Evolutionary conservation across 1,140 invertebrate genomes (phyloP), one percentile per base, ranked within the genome.

Genomic region (Phthorimaea operculella): DNA sequence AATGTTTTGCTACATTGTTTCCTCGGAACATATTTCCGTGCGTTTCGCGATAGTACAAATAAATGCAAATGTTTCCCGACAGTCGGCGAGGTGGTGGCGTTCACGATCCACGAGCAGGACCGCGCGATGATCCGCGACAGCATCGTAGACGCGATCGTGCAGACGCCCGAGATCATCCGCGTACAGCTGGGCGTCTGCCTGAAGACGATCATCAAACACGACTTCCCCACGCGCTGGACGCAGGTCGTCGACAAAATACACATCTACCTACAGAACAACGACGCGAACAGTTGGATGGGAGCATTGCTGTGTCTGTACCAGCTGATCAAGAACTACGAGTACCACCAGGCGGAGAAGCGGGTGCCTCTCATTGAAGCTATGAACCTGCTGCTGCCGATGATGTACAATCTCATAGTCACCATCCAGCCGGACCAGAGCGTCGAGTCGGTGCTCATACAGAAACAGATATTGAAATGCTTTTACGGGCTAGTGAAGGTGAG

Each of bases 391-490:
- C 86, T 99, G 55, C 98, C 98, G 8, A 90, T 97, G 86, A 91
- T 98, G 59, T 95, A 98, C 73, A 91, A 96, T 75, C 86, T 98
- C 28, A 92, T 96, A 76, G 80, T 92, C 28, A 89, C 92, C 62
- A 87, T 99, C 15, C 83, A 98, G 57, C 88, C 90, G 50, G 96
- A 99, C 83, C 88, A 90, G 49, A 94, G 95, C 9, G 93, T 96
- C 72, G 90, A 93, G 62, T 94, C 96, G 48, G 92, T 96, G 48
- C 86, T 96, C 33, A 87, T 99, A 36, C 97, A 99, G 77, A 99
- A 99, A 85, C 93, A 96, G 85, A 95, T 99, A 72, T 88, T 99
- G 4, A 99, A 99, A 87, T 97, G 98, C 66, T 99, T 96, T 82
- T 98, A 94, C 87, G 94, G 96, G 14, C 88, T 99, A 14, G 94